Conservation (phyloP, 2,797 vertebrate genomes). For the Peromyscus attwateri region DNA sequence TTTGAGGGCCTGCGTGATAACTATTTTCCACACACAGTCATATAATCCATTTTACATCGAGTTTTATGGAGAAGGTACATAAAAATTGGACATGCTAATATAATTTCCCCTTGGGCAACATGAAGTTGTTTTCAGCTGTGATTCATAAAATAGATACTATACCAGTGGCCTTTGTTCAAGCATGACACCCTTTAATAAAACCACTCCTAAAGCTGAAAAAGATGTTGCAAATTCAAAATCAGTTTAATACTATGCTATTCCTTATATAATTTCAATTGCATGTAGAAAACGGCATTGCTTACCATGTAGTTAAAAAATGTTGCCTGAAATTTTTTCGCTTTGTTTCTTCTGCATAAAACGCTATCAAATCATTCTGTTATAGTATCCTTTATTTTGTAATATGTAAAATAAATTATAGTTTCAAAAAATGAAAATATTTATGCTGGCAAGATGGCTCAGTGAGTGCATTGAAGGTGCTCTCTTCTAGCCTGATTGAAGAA, state of each 20-base stretch:
- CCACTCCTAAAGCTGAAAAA: background rate
- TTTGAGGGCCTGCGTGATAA: conserved; percentile 9
- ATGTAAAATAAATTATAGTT: background rate
- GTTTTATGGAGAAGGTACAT: conserved; percentile 8
- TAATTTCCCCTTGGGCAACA: conserved; percentile 6
- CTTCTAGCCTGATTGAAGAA: background rate
- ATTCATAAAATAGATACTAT: background rate
- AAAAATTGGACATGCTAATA: background rate
- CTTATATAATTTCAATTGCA: background rate
- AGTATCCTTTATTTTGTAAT: background rate
- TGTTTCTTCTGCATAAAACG: background rate
- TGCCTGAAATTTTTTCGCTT: background rate
- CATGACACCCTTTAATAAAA: conserved; percentile 24
- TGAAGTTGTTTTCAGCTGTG: background rate
- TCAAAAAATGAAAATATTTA: background rate
- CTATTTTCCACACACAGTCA: conserved; percentile 1
- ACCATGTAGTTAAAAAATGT: background rate
- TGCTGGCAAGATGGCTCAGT: background rate
- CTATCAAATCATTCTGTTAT: background rate
- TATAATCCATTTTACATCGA: background rate
- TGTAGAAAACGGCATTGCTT: background rate
- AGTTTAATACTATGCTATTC: background rate
- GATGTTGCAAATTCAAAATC: conserved; percentile 7
- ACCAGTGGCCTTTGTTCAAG: background rate
- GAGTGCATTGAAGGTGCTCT: background rate